phyloP scores from a whole-genome alignment of 2,888 invertebrate genomes.

The Trichacis sp. region DNA sequence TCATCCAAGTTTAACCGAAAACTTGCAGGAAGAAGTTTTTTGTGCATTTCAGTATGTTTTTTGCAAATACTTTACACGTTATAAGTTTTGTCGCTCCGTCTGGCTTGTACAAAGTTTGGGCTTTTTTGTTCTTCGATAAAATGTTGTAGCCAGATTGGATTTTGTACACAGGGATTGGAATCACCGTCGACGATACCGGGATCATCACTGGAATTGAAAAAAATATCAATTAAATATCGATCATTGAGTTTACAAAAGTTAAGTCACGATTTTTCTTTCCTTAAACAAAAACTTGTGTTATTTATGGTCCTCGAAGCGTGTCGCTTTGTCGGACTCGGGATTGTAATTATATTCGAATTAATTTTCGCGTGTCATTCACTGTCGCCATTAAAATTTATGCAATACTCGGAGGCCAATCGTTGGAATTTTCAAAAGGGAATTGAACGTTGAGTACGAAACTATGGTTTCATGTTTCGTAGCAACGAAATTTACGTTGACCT shows the following conservation, averaged over 20 bases:
- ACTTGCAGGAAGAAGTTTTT: not conserved
- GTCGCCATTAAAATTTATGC: too few species aligned
- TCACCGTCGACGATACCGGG: slow-evolving; percentile 77
- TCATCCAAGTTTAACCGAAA: not conserved
- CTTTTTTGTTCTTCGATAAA: slow-evolving; percentile 57
- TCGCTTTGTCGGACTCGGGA: too few species aligned
- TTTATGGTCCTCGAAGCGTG: too few species aligned
- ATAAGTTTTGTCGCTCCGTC: slow-evolving; percentile 59
- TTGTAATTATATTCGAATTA: too few species aligned
- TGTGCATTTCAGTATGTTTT: not conserved
- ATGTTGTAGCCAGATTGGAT: slow-evolving; percentile 71
- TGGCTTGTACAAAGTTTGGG: slow-evolving; percentile 57
- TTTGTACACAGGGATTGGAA: slow-evolving; percentile 75
- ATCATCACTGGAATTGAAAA: slow-evolving; percentile 71
- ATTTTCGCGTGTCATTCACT: too few species aligned
- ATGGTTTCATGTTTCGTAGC: not conserved
- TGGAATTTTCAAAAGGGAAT: too few species aligned
- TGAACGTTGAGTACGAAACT: too few species aligned
- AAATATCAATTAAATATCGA: too few species aligned
- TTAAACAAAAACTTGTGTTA: too few species aligned
- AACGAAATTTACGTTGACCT: not conserved
- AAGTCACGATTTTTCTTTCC: too few species aligned
- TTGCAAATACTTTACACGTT: slow-evolving; percentile 51
- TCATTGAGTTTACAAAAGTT: too few species aligned
- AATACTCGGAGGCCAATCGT: too few species aligned